Conservation (phyloP, 2,888 invertebrate species). For the Trichogramma evanescens region DNA sequence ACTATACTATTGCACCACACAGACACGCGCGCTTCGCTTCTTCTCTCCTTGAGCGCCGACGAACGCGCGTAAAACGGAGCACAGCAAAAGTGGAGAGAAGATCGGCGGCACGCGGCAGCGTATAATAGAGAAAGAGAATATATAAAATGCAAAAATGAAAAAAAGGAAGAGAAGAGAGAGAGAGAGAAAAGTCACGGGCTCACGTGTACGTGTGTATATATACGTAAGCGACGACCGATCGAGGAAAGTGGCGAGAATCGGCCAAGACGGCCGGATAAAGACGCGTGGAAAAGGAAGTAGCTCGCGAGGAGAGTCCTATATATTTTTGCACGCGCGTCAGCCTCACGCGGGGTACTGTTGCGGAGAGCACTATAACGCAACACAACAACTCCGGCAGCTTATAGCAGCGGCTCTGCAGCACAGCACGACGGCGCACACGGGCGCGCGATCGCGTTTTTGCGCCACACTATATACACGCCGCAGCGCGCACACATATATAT, state of each 20-base stretch:
- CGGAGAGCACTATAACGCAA: too few relatives aligned
- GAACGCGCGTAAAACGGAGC: slow-evolving; percentile 13
- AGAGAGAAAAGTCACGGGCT: slow-evolving; percentile 18
- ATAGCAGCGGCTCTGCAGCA: too few relatives aligned
- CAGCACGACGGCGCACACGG: too few relatives aligned
- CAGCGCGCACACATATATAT: too few relatives aligned
- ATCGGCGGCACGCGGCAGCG: slow-evolving; percentile 29
- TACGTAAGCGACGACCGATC: background rate
- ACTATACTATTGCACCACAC: too few relatives aligned
- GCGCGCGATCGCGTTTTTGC: too few relatives aligned
- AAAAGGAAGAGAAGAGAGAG: background rate
- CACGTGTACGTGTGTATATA: background rate
- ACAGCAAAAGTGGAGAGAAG: slow-evolving; percentile 11
- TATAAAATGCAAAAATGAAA: background rate
- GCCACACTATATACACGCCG: too few relatives aligned
- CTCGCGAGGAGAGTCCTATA: slow-evolving; percentile 5
- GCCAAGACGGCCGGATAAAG: slow-evolving; percentile 17
- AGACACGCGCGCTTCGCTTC: slow-evolving; percentile 4
- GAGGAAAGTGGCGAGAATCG: slow-evolving; percentile 20
- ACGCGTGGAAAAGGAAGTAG: slow-evolving; percentile 22
- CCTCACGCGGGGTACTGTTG: too few relatives aligned
- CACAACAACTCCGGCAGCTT: too few relatives aligned
- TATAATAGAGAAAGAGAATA: too few relatives aligned
- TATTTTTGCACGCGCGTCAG: too few relatives aligned
- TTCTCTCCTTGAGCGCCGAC: slow-evolving; percentile 1